Evolutionary conservation across 2,888 invertebrate species (phyloP).

Genomic region (Heliconius hortense): DNA sequence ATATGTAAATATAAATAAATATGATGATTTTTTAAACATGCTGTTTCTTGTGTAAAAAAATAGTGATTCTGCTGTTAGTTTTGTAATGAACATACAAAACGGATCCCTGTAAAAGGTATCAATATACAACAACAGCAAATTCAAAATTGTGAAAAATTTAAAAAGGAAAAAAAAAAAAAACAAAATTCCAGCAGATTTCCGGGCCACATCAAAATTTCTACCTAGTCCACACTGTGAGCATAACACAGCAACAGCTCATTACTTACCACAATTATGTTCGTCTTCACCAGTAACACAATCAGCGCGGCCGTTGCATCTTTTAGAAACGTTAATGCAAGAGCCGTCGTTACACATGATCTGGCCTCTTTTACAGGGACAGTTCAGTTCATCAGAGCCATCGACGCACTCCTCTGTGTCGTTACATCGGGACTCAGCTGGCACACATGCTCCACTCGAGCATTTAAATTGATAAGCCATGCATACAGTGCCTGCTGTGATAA

Average conservation of each 20-base stretch:
- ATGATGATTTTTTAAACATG: background rate
- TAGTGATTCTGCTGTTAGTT: background rate
- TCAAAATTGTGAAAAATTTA: background rate
- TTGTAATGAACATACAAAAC: background rate
- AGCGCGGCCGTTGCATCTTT: conserved; percentile 83
- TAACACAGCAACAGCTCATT: background rate
- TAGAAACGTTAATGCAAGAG: conserved; percentile 83
- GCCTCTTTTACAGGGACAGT: conserved; percentile 73
- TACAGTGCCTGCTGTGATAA: conserved; percentile 71
- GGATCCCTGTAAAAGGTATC: background rate
- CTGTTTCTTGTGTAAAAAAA: background rate
- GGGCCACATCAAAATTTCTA: background rate
- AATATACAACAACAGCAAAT: background rate
- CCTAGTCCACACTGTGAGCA: background rate
- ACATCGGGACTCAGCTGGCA: conserved; percentile 76
- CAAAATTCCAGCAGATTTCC: background rate
- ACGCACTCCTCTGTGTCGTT: conserved; percentile 78
- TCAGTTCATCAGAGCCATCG: conserved; percentile 74
- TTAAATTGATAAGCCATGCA: conserved; percentile 83
- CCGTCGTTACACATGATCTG: conserved; percentile 84
- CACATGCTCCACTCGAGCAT: conserved; percentile 85
- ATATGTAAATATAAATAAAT: background rate
- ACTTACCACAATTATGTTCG: conserved; percentile 81
- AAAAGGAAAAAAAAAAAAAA: background rate
- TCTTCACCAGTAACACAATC: conserved; percentile 85